Evolutionary conservation across 1,140 invertebrate species (phyloP).

Genomic region (Oryzaephilus surinamensis): DNA sequence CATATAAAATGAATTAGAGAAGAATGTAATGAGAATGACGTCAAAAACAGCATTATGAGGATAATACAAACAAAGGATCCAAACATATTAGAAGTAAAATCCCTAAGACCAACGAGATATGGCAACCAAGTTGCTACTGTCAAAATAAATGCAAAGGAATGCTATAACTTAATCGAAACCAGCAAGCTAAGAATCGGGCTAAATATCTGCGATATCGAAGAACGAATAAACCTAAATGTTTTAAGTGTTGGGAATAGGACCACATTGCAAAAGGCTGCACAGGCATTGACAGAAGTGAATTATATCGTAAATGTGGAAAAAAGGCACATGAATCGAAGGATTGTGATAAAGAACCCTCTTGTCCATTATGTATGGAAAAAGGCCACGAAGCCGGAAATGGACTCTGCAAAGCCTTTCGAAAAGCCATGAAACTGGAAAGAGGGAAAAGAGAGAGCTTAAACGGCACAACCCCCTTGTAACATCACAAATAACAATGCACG

Average conservation of each 20-base stretch:
- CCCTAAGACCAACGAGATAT: background rate
- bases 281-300: conserved; percentile 1
- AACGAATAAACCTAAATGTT: conserved; percentile 7
- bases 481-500: background rate
- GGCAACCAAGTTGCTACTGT: background rate
- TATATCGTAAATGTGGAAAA: conserved; percentile 4
- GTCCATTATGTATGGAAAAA: conserved; percentile 2
- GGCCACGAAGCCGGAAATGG: conserved; percentile 5
- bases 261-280: conserved; percentile 2
- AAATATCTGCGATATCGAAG: conserved; percentile 1
- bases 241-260: conserved; percentile 11
- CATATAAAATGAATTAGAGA: background rate
- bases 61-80: background rate
- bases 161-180: conserved; percentile 1
- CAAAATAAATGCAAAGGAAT: background rate
- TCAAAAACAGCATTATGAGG: background rate
- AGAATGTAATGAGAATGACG: background rate
- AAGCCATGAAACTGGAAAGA: too few relatives aligned
- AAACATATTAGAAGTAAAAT: background rate
- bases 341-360: conserved; percentile 1
- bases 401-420: background rate
- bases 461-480: background rate
- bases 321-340: conserved; percentile 2
- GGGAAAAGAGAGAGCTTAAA: background rate
- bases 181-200: conserved; percentile 3